phyloP scores from a whole-genome alignment of 2,797 vertebrate genomes.

The Anniella stebbinsi region DNA sequence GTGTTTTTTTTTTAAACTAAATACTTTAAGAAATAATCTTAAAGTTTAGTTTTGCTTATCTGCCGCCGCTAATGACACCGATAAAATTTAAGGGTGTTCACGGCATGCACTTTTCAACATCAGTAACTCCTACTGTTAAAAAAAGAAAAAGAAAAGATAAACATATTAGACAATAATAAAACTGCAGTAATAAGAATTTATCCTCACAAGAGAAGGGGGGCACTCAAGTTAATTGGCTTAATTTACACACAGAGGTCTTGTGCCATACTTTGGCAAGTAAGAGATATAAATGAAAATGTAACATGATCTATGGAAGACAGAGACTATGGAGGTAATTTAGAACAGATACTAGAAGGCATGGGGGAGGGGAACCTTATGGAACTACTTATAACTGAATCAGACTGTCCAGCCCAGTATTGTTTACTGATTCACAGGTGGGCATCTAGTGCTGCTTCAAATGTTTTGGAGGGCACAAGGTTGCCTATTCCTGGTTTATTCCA shows the following conservation, averaged over 20 bases:
- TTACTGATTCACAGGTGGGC: neutral
- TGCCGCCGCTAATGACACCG: conserved; percentile 14
- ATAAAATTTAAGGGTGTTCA: conserved; percentile 21
- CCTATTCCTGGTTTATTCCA: neutral
- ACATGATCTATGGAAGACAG: neutral
- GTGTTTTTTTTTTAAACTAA: neutral
- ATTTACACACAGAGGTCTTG: conserved; percentile 7
- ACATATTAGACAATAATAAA: conserved; percentile 5
- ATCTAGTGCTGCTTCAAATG: no score
- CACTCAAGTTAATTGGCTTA: conserved; percentile 9
- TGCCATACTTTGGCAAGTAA: neutral
- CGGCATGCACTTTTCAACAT: conserved; percentile 4
- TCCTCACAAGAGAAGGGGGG: neutral
- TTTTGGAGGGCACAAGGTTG: neutral
- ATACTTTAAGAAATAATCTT: conserved; percentile 25
- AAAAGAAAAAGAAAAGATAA: neutral
- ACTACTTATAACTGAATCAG: neutral
- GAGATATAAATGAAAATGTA: neutral
- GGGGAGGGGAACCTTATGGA: neutral
- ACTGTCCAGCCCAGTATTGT: no score
- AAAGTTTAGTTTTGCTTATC: conserved; percentile 11
- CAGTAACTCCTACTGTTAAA: neutral
- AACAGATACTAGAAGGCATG: neutral
- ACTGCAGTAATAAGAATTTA: neutral
- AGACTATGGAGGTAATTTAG: neutral